phyloP scores from a whole-genome alignment of 2,113 vertebrate genomes.

The Nothobranchius furzeri region DNA sequence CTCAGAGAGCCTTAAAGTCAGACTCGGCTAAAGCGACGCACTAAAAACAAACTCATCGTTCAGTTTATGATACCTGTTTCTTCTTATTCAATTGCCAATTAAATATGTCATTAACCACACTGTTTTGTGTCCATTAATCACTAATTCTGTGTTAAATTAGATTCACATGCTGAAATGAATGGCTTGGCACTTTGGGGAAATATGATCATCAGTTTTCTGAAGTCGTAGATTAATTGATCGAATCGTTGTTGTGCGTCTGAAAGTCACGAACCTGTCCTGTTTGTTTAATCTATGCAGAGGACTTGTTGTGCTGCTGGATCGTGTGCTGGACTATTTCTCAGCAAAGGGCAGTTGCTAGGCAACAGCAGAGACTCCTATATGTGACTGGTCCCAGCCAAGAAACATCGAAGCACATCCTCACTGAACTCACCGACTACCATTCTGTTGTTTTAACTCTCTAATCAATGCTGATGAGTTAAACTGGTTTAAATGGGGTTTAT shows the following conservation, averaged over 20 bases:
- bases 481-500: too few species aligned
- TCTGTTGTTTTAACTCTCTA: neutral
- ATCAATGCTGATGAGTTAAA: neutral
- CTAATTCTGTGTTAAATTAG: neutral
- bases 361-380: slow-evolving; percentile 5
- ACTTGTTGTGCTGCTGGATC: neutral
- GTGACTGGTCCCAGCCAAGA: neutral
- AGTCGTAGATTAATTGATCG: neutral
- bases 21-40: too few species aligned
- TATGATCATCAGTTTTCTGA: neutral
- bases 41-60: too few species aligned
- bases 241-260: neutral
- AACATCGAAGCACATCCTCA: neutral
- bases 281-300: slow-evolving; percentile 4
- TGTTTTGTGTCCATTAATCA: neutral
- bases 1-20: too few species aligned
- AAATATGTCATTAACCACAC: neutral
- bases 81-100: neutral
- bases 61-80: too few species aligned
- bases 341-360: slow-evolving; percentile 21
- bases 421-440: neutral
- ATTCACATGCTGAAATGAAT: neutral
- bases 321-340: neutral
- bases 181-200: neutral
- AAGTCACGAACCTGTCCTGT: neutral